Conservation (phyloP, 2,888 invertebrate genomes). For the Habrosyne pyritoides region DNA sequence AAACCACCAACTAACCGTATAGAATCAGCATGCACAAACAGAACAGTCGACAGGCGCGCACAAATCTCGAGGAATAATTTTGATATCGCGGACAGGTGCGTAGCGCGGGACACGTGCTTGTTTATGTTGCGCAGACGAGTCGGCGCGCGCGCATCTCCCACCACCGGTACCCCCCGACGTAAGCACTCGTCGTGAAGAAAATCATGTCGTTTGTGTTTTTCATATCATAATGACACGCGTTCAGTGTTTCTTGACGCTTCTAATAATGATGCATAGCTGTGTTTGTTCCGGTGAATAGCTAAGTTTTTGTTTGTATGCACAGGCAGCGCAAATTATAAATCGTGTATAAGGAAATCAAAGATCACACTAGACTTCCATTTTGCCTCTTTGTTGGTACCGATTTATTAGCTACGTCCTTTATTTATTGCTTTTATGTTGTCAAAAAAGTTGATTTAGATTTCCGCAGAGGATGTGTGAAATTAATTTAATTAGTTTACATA, state of each 20-base stretch:
- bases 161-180: slow-evolving; percentile 8
- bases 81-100: slow-evolving; percentile 11
- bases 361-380: too few species aligned
- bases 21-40: background rate
- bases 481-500: background rate
- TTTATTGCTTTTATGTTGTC: background rate
- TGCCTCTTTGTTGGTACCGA: too few species aligned
- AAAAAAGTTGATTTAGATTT: background rate
- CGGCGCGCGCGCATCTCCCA: slow-evolving; percentile 44
- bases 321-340: background rate
- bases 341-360: background rate
- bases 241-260: background rate
- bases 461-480: background rate
- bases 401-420: too few species aligned
- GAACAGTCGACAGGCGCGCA: background rate
- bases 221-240: background rate
- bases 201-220: background rate
- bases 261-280: background rate
- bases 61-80: slow-evolving; percentile 5
- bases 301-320: background rate
- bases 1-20: background rate
- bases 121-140: slow-evolving; percentile 1
- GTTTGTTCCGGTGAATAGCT: background rate
- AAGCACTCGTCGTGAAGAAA: background rate
- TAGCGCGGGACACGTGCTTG: slow-evolving; percentile 11